Evolutionary conservation across 2,888 invertebrate genomes (phyloP).

Genomic region (Herminia tarsipennalis): DNA sequence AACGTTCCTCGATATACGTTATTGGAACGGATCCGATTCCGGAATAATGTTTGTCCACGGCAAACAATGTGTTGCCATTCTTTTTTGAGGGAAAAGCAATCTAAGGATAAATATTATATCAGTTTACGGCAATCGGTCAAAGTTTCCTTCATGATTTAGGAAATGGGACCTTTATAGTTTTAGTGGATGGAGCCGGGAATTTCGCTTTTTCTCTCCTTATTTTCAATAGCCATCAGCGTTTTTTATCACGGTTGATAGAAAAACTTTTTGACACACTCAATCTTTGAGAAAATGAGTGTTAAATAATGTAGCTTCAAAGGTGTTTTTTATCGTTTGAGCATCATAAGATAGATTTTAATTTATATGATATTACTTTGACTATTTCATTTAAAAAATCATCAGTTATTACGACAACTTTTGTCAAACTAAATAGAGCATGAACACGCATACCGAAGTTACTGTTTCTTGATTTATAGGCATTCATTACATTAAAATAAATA

Average conservation of each 20-base stretch:
- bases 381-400: too few relatives aligned
- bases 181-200: constrained; percentile 35
- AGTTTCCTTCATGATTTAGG: constrained; percentile 50
- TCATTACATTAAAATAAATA: too few relatives aligned
- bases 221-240: constrained; percentile 32
- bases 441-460: too few relatives aligned
- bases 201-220: constrained; percentile 21
- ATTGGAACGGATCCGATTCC: constrained; percentile 49
- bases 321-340: not conserved
- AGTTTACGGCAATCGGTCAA: constrained; percentile 54
- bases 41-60: constrained; percentile 49
- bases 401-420: too few relatives aligned
- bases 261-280: constrained; percentile 31
- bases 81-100: constrained; percentile 54
- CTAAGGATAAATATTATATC: constrained; percentile 58
- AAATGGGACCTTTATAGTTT: constrained; percentile 48
- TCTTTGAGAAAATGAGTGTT: constrained; percentile 27
- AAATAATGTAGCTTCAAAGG: constrained; percentile 12
- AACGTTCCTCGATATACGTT: constrained; percentile 38
- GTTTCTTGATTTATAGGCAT: too few relatives aligned
- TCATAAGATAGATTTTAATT: not conserved
- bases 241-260: constrained; percentile 35
- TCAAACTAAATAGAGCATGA: too few relatives aligned
- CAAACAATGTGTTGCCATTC: constrained; percentile 54
- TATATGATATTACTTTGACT: too few relatives aligned